phyloP scores from a whole-genome alignment of 92 coral and sea anemone species.

The Metridium senile region DNA sequence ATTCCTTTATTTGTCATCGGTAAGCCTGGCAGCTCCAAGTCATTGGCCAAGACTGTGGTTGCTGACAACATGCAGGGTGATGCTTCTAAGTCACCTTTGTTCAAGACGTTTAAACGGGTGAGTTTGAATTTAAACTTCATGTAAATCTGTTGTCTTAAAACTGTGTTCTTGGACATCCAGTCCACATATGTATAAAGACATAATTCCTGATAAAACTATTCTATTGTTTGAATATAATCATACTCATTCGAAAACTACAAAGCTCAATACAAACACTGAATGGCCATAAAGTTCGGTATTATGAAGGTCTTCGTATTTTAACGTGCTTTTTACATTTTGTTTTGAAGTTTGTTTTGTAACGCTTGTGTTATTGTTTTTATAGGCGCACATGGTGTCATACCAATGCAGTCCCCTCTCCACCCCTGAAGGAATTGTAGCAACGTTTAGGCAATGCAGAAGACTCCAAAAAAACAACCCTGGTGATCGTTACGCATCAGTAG shows the following conservation, averaged over 20 bases:
- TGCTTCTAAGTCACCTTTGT: conserved; percentile 64
- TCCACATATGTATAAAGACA: no score
- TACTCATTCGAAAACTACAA: no score
- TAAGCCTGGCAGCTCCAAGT: conserved; percentile 84
- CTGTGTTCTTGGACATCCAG: no score
- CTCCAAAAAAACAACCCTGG: conserved; percentile 41
- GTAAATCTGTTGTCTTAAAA: neutral
- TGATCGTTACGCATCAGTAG: conserved; percentile 80
- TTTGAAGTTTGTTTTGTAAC: no score
- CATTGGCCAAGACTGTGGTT: conserved; percentile 79
- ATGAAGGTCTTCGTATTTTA: no score
- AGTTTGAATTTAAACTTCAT: neutral
- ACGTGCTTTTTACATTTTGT: no score
- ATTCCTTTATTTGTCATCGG: conserved; percentile 90
- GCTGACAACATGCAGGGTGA: conserved; percentile 81
- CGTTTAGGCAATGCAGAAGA: conserved; percentile 81
- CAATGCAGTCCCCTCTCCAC: conserved; percentile 90
- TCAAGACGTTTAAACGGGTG: conserved; percentile 75
- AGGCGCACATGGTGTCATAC: conserved; percentile 78
- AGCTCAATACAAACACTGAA: no score
- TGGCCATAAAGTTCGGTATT: no score
- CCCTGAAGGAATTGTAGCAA: conserved; percentile 82
- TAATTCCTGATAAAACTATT: no score
- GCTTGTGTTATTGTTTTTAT: neutral
- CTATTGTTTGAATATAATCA: no score